Base-by-base conservation (phyloP, 2,113 vertebrate species). In the Neolamprologus hecqui region DNA sequence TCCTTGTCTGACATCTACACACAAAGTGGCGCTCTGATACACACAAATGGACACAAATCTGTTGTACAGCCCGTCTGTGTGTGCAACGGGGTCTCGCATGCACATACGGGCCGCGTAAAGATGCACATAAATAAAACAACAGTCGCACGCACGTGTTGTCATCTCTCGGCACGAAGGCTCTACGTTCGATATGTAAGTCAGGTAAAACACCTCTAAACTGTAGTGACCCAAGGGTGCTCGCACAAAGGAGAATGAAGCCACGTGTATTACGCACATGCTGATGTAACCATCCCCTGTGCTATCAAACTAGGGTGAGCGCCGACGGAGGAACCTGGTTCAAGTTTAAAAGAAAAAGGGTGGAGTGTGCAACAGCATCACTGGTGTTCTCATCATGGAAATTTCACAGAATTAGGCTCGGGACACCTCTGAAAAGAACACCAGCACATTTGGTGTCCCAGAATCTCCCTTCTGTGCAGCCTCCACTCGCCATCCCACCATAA, bases 1-100 rank as follows among this genome's bases (percentile, higher is more conserved):
- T 93, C 86, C 87, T 90, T 85, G 87, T 92, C 85, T 91, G 92
- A 93, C 91, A 94, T 89, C 87, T 42, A 81, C 87, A 77, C 88
- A 88, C 89, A 92, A 89, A 93, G 75, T 49, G 88, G 70, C 83
- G 75, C 83, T 37, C 42, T 75, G 45, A 84, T 55, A 28, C 31
- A n/a, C 86, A 85, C 91, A 93, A 87, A 90, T 33, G 75, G 54
- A 53, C 92, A 86, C 63, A 63, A 81, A 49, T 42, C 57, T 77
- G 73, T 51, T 58, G 15, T 23, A 21, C 51, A 19, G 11, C 57
- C 33, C 28, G 19, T 82, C 54, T 79, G 68, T 57, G 7, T 26
- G 6, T 6, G 14, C 15, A 45, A 6, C 19, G 37, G 37, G 23
- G 31, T 68, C 10, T 21, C 4, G 3, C 1, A 54, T 9, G 9